Evolutionary conservation across 2,113 vertebrate genomes (phyloP), one percentile per base, ranked within the genome.

Genomic region (Sakesphorus luctuosus): DNA sequence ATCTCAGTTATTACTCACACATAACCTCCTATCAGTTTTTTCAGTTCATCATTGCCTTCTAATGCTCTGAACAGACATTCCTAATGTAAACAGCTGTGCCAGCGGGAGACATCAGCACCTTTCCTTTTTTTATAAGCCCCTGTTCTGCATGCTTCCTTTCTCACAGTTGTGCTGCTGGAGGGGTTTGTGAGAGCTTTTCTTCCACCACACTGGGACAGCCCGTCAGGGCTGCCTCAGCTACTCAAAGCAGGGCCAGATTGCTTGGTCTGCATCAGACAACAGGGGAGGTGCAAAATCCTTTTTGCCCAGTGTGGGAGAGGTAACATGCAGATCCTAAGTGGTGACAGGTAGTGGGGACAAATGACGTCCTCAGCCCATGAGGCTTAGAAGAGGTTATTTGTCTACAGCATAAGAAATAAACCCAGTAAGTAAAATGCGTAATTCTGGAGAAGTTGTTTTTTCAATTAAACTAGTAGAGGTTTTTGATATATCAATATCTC

Each of bases 61-160:
- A 63, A 79, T 46, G 10, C 25, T 47, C 33, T 52, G 50, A 89
- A 55, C 40, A 66, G 80, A 52, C 19, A 43, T 75, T 78, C 21
- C 14, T 13, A 63, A 63, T 25, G 68, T 86, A 93, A 94, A 95
- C 23, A 92, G 59, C 83, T 81, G 35, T 69, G 55, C 26, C 59
- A 79, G 28, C 46, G 62, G 38, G 53, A n/a, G 14, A 33, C 23
- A 62, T 40, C 18, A 28, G 33, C 49, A 72, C 24, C 29, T 66
- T 83, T 47, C 14, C 11, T 85, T 79, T 68, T 68, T 31, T 58
- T 3, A 19, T 31, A 19, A 67, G 21, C 8, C 26, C 18, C 44
- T 56, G 1, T 80, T 29, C 61, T 18, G 9, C 52, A 28, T 0
- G 0, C 40, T 50, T 6, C 44, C 20, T 68, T 87, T 78, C 28